phyloP scores from a whole-genome alignment of 2,113 vertebrate species.

The Apodemus sylvaticus region DNA sequence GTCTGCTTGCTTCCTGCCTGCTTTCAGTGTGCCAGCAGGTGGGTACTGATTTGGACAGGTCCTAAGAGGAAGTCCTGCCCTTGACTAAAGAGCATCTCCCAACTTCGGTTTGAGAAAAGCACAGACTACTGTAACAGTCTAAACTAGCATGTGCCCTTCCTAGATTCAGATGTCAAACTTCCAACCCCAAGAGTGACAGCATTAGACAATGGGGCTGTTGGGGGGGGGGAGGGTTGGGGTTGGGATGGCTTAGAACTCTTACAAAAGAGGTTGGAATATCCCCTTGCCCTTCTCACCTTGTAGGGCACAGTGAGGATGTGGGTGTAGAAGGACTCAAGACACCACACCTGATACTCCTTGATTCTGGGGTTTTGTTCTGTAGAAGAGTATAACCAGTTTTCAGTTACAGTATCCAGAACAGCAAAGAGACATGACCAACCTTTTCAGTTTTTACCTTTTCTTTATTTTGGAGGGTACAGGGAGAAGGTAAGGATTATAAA shows the following conservation, averaged over 20 bases:
- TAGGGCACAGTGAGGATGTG: not conserved
- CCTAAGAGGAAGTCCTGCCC: not conserved
- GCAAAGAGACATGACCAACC: not conserved
- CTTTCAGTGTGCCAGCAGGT: not conserved
- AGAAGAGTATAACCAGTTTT: not conserved
- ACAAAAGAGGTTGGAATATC: not conserved
- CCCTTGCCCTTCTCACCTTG: accelerated
- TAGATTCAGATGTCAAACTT: not conserved
- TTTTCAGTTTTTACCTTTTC: not conserved
- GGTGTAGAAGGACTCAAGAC: not conserved
- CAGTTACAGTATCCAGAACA: too few relatives aligned
- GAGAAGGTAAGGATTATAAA: not conserved
- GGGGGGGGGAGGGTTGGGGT: not conserved
- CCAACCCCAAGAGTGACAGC: not conserved
- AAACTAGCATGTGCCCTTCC: too few relatives aligned
- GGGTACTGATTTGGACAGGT: accelerated
- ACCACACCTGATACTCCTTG: not conserved
- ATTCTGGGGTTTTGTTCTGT: not conserved
- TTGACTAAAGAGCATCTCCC: not conserved
- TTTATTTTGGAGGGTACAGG: too few relatives aligned
- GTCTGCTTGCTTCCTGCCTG: not conserved
- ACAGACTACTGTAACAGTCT: not conserved
- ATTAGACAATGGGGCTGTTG: not conserved
- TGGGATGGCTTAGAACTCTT: not conserved
- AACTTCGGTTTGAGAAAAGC: not conserved